Evolutionary conservation across 1,140 invertebrate genomes (phyloP), one percentile per base, ranked within the genome.

Genomic region (Magallana angulata): DNA sequence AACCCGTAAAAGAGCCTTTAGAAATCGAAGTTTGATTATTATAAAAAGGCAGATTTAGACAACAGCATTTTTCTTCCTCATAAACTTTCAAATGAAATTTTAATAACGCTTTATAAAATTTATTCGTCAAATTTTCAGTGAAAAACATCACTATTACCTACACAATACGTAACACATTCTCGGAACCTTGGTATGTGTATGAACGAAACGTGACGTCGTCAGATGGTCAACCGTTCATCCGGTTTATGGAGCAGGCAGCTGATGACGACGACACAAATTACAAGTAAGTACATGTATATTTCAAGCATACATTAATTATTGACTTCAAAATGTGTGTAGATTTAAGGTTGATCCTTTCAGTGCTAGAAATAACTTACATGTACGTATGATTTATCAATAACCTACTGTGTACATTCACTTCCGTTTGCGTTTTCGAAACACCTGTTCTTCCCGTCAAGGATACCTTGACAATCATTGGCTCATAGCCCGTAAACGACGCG

Each of bases 181-280:
- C 57, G 48, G 81, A 82, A 11, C 81, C 81, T 57, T 82, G 48
- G 81, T 82, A 57, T 82, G 9, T 16, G 36, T 57, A 57, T 57
- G 48, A 57, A 57, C 48, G 16, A 7, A 82, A 82, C 16, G 81
- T 82, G 57, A 82, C 81, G 57, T 57, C 81, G 24, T 4, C 14
- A 56, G 57, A 18, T 8, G 81, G 81, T n/a, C n/a, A n/a, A 1
- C 81, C 81, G 57, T 82, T 82, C 18, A 82, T 82, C 9, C 7
- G 57, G 14, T 82, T 57, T 56, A 82, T 82, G 81, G 81, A 82
- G 14, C 48, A 82, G 81, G 81, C 81, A n/a, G 81, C 48, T 1
- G 81, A 82, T 57, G 48, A 82, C 6, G 81, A 82, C 6, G 81
- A 82, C 9, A 82, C 12, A 57, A 82, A 58, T n/a, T 82, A n/a